These are phyloP conservation scores for Etheostoma spectabile DNA, from an alignment of 2,113 vertebrate genomes.

Conservation along the genomic window DNA sequence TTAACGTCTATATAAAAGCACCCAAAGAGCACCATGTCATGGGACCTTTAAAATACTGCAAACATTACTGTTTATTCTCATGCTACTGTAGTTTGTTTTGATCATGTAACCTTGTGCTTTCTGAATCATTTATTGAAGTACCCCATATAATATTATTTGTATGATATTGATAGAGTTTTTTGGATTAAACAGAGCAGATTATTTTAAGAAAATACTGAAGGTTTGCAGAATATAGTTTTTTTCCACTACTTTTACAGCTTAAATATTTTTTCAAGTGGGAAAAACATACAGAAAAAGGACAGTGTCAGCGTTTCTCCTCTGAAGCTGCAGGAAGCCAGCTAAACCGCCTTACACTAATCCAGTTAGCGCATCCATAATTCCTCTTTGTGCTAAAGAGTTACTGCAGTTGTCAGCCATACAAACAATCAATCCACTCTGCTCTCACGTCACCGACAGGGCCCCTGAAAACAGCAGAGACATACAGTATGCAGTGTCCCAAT, in stretches of 20 bases:
- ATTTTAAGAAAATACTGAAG: conserved; percentile 28
- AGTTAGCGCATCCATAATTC: conserved; percentile 67
- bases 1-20: no score
- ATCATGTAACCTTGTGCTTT: neutral
- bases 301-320: conserved; percentile 32
- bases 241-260: neutral
- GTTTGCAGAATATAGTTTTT: neutral
- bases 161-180: neutral
- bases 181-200: conserved; percentile 8
- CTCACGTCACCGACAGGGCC: conserved; percentile 15
- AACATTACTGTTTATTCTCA: neutral
- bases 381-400: conserved; percentile 61
- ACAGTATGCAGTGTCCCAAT: neutral
- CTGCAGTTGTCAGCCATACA: conserved; percentile 50
- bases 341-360: conserved; percentile 73
- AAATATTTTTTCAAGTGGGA: conserved; percentile 7
- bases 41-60: neutral
- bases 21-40: no score
- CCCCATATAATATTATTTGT: neutral
- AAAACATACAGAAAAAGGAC: conserved; percentile 9
- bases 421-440: conserved; percentile 30
- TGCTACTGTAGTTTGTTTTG: neutral
- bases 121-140: neutral
- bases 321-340: conserved; percentile 45
- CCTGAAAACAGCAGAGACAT: conserved; percentile 1